These are phyloP conservation scores for Glossosoma conforme DNA, from an alignment of 1,140 invertebrate genomes.

Conservation along the genomic window DNA sequence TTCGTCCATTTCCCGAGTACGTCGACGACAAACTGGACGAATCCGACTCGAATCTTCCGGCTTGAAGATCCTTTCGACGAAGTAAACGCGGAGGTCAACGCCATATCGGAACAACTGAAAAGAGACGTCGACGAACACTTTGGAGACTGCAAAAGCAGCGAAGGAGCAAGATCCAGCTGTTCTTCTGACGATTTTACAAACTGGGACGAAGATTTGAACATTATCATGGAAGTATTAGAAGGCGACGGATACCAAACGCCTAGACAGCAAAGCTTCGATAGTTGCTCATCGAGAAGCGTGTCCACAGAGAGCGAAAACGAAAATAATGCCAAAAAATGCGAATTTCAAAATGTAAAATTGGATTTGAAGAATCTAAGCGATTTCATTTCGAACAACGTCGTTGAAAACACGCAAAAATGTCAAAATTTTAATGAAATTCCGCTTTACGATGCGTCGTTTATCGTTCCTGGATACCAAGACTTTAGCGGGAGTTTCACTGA, in stretches of 20 bases:
- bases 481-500: neutral
- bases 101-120: slow-evolving; percentile 2
- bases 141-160: neutral
- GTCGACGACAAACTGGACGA: too few relatives aligned
- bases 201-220: slow-evolving; percentile 9
- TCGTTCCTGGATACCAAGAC: neutral
- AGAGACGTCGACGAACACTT: neutral
- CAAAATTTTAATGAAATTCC: neutral
- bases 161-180: neutral
- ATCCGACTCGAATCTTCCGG: too few relatives aligned
- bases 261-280: neutral
- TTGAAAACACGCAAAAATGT: neutral
- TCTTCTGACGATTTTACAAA: slow-evolving; percentile 1
- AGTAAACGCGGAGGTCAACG: too few relatives aligned
- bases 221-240: slow-evolving; percentile 11
- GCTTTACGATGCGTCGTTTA: neutral
- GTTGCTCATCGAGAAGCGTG: neutral
- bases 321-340: neutral
- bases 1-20: too few relatives aligned
- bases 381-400: neutral
- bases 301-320: neutral
- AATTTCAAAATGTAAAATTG: neutral
- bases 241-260: neutral
- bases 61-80: neutral
- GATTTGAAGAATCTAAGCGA: neutral